Percentiles rank a stretch among this genome's conserved stretches.
Conservation (phyloP, 2,113 vertebrate genomes). For the Lophius piscatorius region DNA sequence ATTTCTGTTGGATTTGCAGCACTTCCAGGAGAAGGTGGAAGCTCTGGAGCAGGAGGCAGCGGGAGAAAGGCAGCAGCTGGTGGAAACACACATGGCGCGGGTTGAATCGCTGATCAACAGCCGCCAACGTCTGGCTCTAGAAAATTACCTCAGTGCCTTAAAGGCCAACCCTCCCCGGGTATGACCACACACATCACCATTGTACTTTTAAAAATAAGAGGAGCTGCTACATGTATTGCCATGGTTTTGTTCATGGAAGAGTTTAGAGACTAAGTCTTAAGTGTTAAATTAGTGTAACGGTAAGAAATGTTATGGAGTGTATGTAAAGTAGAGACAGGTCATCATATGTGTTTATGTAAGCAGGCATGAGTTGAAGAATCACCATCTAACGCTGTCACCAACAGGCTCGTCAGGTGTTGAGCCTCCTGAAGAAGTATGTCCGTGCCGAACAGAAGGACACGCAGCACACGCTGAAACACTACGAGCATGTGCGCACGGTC, state of each 20-base stretch:
- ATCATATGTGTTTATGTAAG: background rate
- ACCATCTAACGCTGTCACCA: background rate
- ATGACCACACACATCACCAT: slow-evolving; percentile 41
- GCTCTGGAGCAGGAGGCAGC: slow-evolving; percentile 95
- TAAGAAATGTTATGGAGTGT: no score
- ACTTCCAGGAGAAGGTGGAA: slow-evolving; percentile 95
- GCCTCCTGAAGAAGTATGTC: slow-evolving; percentile 90
- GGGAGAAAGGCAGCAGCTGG: slow-evolving; percentile 95
- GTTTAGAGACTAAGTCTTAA: no score
- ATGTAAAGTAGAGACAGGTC: background rate
- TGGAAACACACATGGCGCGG: slow-evolving; percentile 95
- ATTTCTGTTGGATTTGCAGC: slow-evolving; percentile 73
- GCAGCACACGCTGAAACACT: slow-evolving; percentile 93
- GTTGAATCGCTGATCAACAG: slow-evolving; percentile 96
- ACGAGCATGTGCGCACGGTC: slow-evolving; percentile 91
- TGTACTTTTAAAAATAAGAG: no score
- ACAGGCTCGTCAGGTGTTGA: slow-evolving; percentile 91
- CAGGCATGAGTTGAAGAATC: background rate
- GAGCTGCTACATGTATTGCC: background rate
- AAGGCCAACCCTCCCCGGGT: slow-evolving; percentile 91
- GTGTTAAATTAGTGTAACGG: no score
- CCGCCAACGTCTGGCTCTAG: slow-evolving; percentile 89
- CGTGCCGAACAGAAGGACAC: slow-evolving; percentile 94
- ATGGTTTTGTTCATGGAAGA: background rate
- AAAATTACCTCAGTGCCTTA: slow-evolving; percentile 91